phyloP scores from a whole-genome alignment of 2,797 vertebrate species.

The Rhabdophis nuchalis region DNA sequence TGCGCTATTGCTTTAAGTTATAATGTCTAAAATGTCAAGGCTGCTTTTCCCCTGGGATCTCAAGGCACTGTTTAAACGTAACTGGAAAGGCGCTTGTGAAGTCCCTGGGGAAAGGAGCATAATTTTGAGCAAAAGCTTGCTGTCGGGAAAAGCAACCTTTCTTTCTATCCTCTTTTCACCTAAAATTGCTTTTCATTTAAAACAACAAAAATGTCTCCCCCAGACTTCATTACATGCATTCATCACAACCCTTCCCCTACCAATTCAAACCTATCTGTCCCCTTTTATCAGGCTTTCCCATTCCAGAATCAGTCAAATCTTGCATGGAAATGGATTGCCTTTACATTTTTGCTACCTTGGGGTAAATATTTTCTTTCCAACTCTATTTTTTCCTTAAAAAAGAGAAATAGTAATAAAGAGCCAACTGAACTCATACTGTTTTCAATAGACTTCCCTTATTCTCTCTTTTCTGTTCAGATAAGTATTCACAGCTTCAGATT shows the following conservation, averaged over 20 bases:
- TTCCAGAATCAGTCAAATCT: not conserved
- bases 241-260: not conserved
- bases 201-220: not conserved
- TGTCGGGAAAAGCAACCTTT: not conserved
- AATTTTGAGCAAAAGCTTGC: not conserved
- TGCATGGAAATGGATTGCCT: not conserved
- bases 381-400: not conserved
- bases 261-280: not conserved
- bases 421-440: not conserved
- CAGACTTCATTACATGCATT: not conserved
- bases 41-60: slow-evolving; percentile 55
- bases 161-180: not conserved
- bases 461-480: not conserved
- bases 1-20: slow-evolving; percentile 56
- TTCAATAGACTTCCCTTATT: not conserved
- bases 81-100: slow-evolving; percentile 1
- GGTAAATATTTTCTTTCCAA: not conserved
- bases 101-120: not conserved
- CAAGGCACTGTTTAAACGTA: slow-evolving; percentile 44
- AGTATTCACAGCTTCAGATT: not conserved
- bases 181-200: not conserved
- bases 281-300: not conserved
- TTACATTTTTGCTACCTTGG: not conserved
- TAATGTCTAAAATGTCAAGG: slow-evolving; percentile 45
- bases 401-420: not conserved